A percentile compares a stretch with the other conserved stretches of the same genome.
These are phyloP conservation scores for Magallana nippona DNA, from an alignment of 2,888 invertebrate species.

Conservation along the genomic window DNA sequence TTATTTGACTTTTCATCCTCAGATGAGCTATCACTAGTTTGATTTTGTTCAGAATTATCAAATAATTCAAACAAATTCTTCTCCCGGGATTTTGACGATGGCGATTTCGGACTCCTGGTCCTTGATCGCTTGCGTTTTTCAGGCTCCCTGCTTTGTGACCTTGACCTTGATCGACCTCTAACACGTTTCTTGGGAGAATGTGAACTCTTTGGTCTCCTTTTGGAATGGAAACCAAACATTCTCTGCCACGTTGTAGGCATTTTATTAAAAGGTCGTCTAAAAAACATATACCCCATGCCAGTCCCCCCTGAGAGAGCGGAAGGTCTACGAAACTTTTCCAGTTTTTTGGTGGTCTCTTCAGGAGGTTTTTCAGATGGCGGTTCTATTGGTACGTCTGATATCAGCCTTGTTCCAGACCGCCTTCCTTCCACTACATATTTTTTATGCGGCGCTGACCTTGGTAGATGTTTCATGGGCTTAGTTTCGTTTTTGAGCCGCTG, in stretches of 20 bases:
- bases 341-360: neutral
- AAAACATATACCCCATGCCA: slow-evolving; percentile 4
- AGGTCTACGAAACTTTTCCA: slow-evolving; percentile 4
- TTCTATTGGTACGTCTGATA: slow-evolving; percentile 18
- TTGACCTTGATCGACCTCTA: slow-evolving; percentile 4
- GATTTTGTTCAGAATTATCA: neutral
- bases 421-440: slow-evolving; percentile 18
- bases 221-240: slow-evolving; percentile 15
- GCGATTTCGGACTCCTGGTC: neutral
- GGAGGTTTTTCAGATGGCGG: slow-evolving; percentile 6
- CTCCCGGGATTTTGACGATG: neutral
- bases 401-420: neutral
- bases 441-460: slow-evolving; percentile 11
- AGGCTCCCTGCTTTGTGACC: slow-evolving; percentile 2
- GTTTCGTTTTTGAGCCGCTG: slow-evolving; percentile 10
- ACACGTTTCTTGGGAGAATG: neutral
- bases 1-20: neutral
- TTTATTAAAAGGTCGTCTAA: slow-evolving; percentile 13
- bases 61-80: slow-evolving; percentile 21
- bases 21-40: neutral
- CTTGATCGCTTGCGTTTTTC: neutral
- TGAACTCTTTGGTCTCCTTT: neutral
- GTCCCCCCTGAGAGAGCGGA: neutral
- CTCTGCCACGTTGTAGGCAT: slow-evolving; percentile 1
- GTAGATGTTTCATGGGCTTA: slow-evolving; percentile 16